phyloP scores from a whole-genome alignment of 2,888 invertebrate genomes.

The Tetanocera ferruginea region DNA sequence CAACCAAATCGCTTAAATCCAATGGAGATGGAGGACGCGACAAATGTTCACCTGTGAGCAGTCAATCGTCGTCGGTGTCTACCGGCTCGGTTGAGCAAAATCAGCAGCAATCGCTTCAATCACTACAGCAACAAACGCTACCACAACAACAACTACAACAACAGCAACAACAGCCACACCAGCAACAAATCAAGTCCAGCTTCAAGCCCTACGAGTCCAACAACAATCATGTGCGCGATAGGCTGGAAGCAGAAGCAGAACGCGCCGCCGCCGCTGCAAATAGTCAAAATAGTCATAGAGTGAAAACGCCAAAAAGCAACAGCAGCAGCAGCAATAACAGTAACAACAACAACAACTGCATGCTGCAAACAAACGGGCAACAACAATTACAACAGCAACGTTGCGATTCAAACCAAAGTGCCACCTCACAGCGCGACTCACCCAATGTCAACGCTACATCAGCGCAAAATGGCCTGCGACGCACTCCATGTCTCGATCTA shows the following conservation, averaged over 20 bases:
- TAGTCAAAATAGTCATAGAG: conserved; percentile 49
- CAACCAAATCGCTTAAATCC: conserved; percentile 72
- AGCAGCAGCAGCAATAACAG: conserved; percentile 36
- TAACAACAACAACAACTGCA: conserved; percentile 38
- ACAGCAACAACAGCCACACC: conserved; percentile 51
- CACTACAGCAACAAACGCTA: conserved; percentile 41
- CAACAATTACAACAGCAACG: conserved; percentile 64
- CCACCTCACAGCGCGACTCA: conserved; percentile 70
- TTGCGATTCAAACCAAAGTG: conserved; percentile 85
- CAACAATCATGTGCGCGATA: conserved; percentile 72
- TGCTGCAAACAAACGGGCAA: conserved; percentile 30
- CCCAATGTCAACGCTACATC: conserved; percentile 54
- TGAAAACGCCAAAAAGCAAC: conserved; percentile 62
- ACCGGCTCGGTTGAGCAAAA: conserved; percentile 66
- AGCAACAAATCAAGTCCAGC: conserved; percentile 72
- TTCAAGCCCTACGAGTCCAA: conserved; percentile 85
- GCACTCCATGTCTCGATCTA: conserved; percentile 55
- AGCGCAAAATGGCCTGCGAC: conserved; percentile 47
- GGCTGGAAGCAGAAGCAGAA: conserved; percentile 61
- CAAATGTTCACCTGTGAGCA: conserved; percentile 73
- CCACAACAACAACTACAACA: conserved; percentile 60
- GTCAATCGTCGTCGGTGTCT: conserved; percentile 70
- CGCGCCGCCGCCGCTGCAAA: conserved; percentile 53
- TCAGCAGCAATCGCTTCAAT: conserved; percentile 50
- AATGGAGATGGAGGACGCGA: conserved; percentile 71